Percentiles rank a stretch among this genome's conserved stretches.
phyloP scores from a whole-genome alignment of 2,888 invertebrate genomes.

The Masnerella sp. region DNA sequence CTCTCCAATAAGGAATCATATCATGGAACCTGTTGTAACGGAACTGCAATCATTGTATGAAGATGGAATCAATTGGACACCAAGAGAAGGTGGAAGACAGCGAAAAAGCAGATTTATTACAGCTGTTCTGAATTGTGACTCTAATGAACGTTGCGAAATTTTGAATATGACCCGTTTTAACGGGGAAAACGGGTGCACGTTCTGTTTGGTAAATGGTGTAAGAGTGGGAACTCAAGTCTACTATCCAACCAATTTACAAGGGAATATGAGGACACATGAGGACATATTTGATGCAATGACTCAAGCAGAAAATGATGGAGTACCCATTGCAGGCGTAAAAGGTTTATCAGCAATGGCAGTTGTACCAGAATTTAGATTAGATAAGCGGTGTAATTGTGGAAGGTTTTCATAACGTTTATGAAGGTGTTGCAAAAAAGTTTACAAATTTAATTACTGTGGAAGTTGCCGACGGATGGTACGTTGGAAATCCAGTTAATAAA shows the following conservation, averaged over 20 bases:
- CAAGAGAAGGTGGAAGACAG: not conserved
- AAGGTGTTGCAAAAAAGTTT: slow-evolving; percentile 4
- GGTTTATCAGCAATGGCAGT: not conserved
- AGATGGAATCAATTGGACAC: slow-evolving; percentile 14
- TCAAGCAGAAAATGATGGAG: not conserved
- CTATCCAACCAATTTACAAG: not conserved
- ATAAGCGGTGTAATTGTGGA: slow-evolving; percentile 10
- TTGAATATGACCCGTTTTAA: slow-evolving; percentile 10
- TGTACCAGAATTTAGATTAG: slow-evolving; percentile 4
- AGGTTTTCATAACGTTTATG: slow-evolving; percentile 7
- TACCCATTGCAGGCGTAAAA: slow-evolving; percentile 1
- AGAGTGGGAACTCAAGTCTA: not conserved
- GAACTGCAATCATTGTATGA: not conserved
- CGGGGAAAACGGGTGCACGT: slow-evolving; percentile 5
- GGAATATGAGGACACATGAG: not conserved
- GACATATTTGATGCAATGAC: not conserved
- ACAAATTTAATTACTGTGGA: slow-evolving; percentile 5
- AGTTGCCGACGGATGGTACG: not conserved
- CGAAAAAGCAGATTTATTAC: not conserved
- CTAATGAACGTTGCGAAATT: slow-evolving; percentile 4
- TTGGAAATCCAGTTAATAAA: slow-evolving; percentile 3
- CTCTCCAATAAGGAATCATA: not conserved
- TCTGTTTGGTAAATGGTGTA: not conserved
- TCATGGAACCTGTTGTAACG: not conserved
- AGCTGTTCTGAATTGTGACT: slow-evolving; percentile 1